Percentiles rank a stretch among this genome's conserved stretches.
Evolutionary conservation across 2,888 invertebrate genomes (phyloP).

Genomic region (Eristalis intricaria): DNA sequence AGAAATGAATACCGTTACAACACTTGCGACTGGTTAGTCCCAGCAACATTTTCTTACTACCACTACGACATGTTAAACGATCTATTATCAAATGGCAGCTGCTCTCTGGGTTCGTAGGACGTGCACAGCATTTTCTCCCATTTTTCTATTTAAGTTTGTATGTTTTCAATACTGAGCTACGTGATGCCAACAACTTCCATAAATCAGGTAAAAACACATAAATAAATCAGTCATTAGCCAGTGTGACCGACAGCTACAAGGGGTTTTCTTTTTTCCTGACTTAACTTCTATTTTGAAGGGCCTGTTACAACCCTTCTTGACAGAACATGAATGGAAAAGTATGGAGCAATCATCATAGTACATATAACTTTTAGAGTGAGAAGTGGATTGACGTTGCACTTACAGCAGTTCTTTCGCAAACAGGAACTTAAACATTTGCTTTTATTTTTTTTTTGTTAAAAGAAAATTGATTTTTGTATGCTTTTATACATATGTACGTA

Average conservation of each 20-base stretch:
- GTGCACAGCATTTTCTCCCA: conserved; percentile 55
- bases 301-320: conserved; percentile 50
- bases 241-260: conserved; percentile 67
- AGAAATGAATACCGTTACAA: conserved; percentile 44
- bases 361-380: not conserved
- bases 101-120: conserved; percentile 50
- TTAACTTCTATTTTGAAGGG: conserved; percentile 21
- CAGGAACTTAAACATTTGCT: conserved; percentile 38
- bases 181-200: conserved; percentile 53
- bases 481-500: not conserved
- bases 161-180: conserved; percentile 56
- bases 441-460: conserved; percentile 29
- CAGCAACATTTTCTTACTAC: conserved; percentile 21
- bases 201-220: conserved; percentile 67
- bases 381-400: conserved; percentile 12
- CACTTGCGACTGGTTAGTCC: conserved; percentile 19
- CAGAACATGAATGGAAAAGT: conserved; percentile 30
- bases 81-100: conserved; percentile 67
- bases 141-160: conserved; percentile 60
- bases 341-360: conserved; percentile 32
- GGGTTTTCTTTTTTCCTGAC: conserved; percentile 27
- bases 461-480: conserved; percentile 2
- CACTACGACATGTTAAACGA: conserved; percentile 50
- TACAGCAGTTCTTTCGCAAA: not conserved
- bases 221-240: conserved; percentile 69